These are phyloP conservation scores for Lepidurus packardi DNA, from an alignment of 1,140 invertebrate genomes.

Conservation along the genomic window DNA sequence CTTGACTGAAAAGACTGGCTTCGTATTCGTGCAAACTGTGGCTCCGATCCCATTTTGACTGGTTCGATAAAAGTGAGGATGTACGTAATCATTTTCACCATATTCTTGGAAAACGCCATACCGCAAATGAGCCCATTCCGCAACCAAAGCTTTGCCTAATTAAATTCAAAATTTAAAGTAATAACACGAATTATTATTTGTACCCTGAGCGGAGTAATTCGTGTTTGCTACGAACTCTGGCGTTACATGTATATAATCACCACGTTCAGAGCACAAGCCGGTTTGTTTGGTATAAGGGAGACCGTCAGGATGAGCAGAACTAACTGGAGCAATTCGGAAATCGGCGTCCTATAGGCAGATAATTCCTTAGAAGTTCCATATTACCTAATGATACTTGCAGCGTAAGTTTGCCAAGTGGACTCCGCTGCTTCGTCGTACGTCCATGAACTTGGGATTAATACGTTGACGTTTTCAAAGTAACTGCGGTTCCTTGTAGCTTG, in stretches of 20 bases:
- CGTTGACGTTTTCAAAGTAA: slow-evolving; percentile 17
- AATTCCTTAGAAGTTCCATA: slow-evolving; percentile 11
- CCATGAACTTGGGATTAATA: slow-evolving; percentile 15
- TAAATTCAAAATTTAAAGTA: neutral
- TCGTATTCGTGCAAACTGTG: neutral
- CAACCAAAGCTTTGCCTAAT: slow-evolving; percentile 45
- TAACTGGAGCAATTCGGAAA: slow-evolving; percentile 23
- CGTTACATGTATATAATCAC: slow-evolving; percentile 42
- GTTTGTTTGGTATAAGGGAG: slow-evolving; percentile 42
- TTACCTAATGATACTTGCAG: neutral
- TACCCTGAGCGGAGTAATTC: neutral
- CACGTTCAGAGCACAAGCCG: slow-evolving; percentile 41
- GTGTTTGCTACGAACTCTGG: slow-evolving; percentile 38
- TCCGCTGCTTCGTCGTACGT: neutral
- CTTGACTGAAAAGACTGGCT: neutral
- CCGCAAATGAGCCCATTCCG: slow-evolving; percentile 49
- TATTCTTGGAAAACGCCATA: slow-evolving; percentile 50
- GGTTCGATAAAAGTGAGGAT: slow-evolving; percentile 40
- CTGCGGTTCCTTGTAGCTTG: neutral
- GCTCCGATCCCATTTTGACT: neutral
- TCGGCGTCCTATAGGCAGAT: slow-evolving; percentile 25
- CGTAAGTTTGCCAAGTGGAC: slow-evolving; percentile 29
- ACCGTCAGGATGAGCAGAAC: slow-evolving; percentile 36
- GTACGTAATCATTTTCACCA: slow-evolving; percentile 41
- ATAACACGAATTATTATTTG: neutral